Evolutionary conservation across 1,140 invertebrate genomes (phyloP).

Genomic region (Aphis gossypii): DNA sequence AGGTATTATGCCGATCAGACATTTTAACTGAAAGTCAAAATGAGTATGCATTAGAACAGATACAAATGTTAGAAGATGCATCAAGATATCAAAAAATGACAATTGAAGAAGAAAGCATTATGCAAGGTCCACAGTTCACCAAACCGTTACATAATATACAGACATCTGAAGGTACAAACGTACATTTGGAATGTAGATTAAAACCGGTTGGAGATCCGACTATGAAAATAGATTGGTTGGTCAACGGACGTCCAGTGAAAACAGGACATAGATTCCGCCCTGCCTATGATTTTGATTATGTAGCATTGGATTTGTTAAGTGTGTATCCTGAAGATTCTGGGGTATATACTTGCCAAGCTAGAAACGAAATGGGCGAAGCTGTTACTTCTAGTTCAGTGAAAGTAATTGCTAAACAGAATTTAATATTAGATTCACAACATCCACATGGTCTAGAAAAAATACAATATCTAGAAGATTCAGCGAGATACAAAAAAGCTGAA

Average conservation of each 20-base stretch:
- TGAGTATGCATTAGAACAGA: conserved; percentile 92
- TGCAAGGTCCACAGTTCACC: conserved; percentile 86
- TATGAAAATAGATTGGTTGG: conserved; percentile 97
- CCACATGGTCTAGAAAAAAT: conserved; percentile 88
- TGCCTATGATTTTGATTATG: conserved; percentile 97
- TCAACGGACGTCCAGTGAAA: conserved; percentile 87
- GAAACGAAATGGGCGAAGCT: conserved; percentile 91
- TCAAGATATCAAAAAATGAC: conserved; percentile 75
- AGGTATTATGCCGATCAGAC: conserved; percentile 78
- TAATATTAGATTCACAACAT: conserved; percentile 85
- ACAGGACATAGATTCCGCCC: conserved; percentile 92
- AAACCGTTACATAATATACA: conserved; percentile 87
- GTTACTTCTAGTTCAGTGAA: conserved; percentile 88
- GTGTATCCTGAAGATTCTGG: conserved; percentile 97
- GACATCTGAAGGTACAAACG: conserved; percentile 89
- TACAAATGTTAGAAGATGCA: conserved; percentile 91
- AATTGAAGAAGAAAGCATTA: conserved; percentile 79
- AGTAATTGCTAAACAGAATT: conserved; percentile 85
- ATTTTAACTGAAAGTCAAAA: conserved; percentile 94
- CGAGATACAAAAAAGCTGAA: conserved; percentile 83
- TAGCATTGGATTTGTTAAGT: conserved; percentile 92
- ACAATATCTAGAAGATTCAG: conserved; percentile 87
- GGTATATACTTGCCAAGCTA: conserved; percentile 91
- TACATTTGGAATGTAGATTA: conserved; percentile 90
- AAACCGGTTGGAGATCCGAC: conserved; percentile 93